phyloP scores from a whole-genome alignment of 2,888 invertebrate genomes.

The Tachina fera region DNA sequence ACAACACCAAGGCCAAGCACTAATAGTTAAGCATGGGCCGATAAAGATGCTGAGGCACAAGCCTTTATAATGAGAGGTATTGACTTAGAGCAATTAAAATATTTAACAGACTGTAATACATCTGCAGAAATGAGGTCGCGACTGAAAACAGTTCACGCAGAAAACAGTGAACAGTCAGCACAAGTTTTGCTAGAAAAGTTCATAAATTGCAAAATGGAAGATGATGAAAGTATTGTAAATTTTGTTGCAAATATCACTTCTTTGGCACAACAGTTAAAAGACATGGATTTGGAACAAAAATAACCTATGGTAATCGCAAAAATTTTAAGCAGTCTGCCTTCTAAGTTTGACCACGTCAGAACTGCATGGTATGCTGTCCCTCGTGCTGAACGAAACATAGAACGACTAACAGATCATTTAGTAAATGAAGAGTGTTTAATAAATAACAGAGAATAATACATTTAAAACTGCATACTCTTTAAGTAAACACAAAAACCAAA shows the following conservation, averaged over 20 bases:
- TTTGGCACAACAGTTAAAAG: conserved; percentile 65
- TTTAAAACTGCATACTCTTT: background rate
- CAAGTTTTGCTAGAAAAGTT: background rate
- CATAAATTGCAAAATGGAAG: background rate
- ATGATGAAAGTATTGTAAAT: background rate
- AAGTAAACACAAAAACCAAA: background rate
- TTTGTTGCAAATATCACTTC: conserved; percentile 46
- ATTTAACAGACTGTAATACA: conserved; percentile 45
- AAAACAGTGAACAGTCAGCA: conserved; percentile 35
- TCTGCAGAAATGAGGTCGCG: conserved; percentile 69
- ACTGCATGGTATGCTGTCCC: conserved; percentile 70
- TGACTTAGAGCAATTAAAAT: background rate
- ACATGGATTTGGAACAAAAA: conserved; percentile 67
- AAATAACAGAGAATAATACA: conserved; percentile 3
- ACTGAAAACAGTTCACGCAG: conserved; percentile 47
- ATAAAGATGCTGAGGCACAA: background rate
- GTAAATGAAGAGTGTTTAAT: background rate
- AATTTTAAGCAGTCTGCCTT: conserved; percentile 64
- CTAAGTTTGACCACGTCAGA: conserved; percentile 68
- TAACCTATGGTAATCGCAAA: conserved; percentile 65
- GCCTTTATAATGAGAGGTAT: background rate
- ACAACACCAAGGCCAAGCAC: background rate
- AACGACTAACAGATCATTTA: no score
- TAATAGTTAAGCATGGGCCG: background rate
- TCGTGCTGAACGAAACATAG: conserved; percentile 51